phyloP scores from a whole-genome alignment of 2,113 vertebrate genomes.

The Nansenia antarctica region DNA sequence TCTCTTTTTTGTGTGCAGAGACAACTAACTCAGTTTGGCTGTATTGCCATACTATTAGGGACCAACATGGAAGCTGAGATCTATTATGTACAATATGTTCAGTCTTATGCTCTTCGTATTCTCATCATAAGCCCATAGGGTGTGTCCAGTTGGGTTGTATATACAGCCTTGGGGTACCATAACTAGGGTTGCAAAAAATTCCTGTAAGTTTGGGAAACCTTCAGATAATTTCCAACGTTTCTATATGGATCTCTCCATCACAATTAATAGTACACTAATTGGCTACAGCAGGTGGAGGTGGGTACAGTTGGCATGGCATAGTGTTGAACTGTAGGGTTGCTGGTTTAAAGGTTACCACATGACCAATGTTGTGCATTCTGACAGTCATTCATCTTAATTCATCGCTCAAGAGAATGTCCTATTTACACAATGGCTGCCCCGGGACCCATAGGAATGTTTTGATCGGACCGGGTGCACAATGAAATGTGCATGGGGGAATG shows the following conservation, averaged over 20 bases:
- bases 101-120: not conserved
- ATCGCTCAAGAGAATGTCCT: constrained; percentile 19
- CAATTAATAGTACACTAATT: no score
- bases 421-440: not conserved
- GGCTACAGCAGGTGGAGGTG: no score
- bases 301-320: no score
- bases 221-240: no score
- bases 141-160: not conserved
- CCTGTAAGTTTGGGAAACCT: no score
- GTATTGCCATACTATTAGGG: not conserved
- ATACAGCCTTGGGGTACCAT: not conserved
- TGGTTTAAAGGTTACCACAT: no score
- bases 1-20: not conserved
- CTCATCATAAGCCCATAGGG: not conserved
- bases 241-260: no score
- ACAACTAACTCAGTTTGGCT: not conserved
- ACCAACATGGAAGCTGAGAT: not conserved
- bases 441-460: constrained; percentile 25
- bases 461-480: no score
- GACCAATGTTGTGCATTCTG: no score
- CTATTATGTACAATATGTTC: not conserved
- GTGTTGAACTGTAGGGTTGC: no score
- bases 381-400: constrained; percentile 11
- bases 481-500: no score
- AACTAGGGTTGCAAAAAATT: not conserved